These are phyloP conservation scores for Chelon auratus DNA, from an alignment of 2,797 vertebrate genomes.

Conservation along the genomic window DNA sequence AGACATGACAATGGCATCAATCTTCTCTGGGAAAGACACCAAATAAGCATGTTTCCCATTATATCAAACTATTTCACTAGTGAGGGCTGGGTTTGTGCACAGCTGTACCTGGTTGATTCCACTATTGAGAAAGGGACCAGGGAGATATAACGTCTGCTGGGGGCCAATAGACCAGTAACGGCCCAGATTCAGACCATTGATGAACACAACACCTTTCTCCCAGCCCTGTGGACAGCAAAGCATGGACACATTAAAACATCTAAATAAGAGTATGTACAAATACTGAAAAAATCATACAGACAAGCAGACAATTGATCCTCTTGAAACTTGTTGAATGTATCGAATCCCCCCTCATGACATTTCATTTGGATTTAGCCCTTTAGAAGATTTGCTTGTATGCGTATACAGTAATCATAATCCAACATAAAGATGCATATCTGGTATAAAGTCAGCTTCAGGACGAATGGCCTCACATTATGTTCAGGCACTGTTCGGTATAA, in stretches of 20 bases:
- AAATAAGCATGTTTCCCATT: too few species aligned
- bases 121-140: constrained; percentile 88
- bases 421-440: too few species aligned
- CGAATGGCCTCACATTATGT: too few species aligned
- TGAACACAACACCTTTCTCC: constrained; percentile 93
- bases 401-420: too few species aligned
- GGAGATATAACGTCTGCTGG: constrained; percentile 93
- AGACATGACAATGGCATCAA: neutral
- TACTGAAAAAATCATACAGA: neutral
- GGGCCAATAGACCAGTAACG: constrained; percentile 96
- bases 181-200: constrained; percentile 93
- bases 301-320: neutral
- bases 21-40: too few species aligned
- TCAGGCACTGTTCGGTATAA: too few species aligned
- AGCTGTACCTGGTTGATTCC: constrained; percentile 90
- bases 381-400: too few species aligned
- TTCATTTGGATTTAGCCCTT: too few species aligned
- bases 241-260: neutral
- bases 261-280: neutral
- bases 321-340: neutral
- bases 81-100: neutral
- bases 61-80: neutral
- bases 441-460: too few species aligned
- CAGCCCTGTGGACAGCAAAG: constrained; percentile 85
- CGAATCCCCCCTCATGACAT: too few species aligned